Evolutionary conservation across 2,797 vertebrate species (phyloP).

Genomic region (Peromyscus melanophrys): DNA sequence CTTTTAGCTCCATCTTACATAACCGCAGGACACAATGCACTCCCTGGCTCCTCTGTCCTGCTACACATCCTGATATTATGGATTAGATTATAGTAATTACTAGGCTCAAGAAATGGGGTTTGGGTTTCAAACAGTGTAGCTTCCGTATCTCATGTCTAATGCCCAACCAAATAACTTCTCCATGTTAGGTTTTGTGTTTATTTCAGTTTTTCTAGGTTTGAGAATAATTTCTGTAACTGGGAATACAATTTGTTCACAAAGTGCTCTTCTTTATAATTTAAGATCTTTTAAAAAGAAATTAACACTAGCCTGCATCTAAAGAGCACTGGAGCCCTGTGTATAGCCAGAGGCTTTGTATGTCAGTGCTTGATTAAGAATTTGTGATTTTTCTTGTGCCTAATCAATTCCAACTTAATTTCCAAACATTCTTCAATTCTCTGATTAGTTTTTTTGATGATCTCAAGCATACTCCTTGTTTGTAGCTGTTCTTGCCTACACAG

Average conservation of each 20-base stretch:
- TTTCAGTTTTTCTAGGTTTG: background rate
- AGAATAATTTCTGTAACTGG: background rate
- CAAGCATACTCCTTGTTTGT: background rate
- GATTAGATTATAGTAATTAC: background rate
- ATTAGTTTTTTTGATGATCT: conserved; percentile 35
- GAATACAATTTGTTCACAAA: background rate
- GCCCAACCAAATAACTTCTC: background rate
- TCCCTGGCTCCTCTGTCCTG: background rate
- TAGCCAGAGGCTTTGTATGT: background rate
- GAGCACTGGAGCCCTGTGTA: background rate
- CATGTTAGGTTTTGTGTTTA: background rate
- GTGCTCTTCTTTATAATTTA: background rate
- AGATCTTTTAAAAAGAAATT: background rate
- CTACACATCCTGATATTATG: background rate
- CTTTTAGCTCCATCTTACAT: background rate
- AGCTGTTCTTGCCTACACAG: background rate
- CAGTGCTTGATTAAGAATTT: background rate
- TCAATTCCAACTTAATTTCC: conserved; percentile 53
- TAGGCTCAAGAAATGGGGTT: background rate
- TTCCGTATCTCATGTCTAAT: background rate
- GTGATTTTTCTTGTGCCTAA: background rate
- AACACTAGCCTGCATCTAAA: background rate
- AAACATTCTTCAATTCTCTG: conserved; percentile 3
- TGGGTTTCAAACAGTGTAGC: background rate
- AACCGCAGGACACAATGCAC: accelerated